Percentiles rank a stretch among this genome's conserved stretches.
These are phyloP conservation scores for Harlomillsia oculata DNA, from an alignment of 1,140 invertebrate genomes.

Conservation along the genomic window DNA sequence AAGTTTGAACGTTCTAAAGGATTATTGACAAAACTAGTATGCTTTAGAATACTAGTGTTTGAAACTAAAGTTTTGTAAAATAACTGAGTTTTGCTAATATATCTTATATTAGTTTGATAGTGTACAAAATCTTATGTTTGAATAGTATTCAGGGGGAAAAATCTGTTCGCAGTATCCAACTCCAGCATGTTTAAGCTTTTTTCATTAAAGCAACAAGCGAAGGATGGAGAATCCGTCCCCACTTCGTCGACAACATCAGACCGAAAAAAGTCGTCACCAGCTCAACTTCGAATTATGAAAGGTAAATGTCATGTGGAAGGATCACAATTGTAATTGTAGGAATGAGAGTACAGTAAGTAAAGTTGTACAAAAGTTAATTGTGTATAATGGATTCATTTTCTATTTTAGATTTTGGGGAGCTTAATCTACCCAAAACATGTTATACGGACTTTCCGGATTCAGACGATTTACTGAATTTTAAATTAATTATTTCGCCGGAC, in stretches of 20 bases:
- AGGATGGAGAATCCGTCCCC: constrained; percentile 73
- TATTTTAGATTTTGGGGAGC: constrained; percentile 87
- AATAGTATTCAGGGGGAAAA: no score
- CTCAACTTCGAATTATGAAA: constrained; percentile 93
- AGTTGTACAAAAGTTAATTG: neutral
- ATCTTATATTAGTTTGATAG: no score
- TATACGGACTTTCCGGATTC: constrained; percentile 90
- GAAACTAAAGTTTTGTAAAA: no score
- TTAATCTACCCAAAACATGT: constrained; percentile 95
- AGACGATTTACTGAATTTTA: constrained; percentile 92
- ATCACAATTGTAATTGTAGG: neutral
- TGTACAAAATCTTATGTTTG: no score
- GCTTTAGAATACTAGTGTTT: no score
- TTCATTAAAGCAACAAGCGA: constrained; percentile 94
- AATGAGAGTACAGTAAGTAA: no score
- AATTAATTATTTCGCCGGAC: constrained; percentile 91
- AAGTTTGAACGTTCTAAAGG: no score
- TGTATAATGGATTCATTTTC: neutral
- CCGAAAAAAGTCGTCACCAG: constrained; percentile 87
- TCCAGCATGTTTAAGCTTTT: constrained; percentile 89
- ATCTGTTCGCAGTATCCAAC: no score
- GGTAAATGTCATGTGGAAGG: constrained; percentile 59
- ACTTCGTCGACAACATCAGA: constrained; percentile 54
- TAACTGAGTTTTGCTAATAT: no score
- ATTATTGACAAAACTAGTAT: no score